Percentiles rank a stretch among this genome's conserved stretches.
Conservation (phyloP, 2,888 invertebrate genomes). For the Crocallis elinguaria region DNA sequence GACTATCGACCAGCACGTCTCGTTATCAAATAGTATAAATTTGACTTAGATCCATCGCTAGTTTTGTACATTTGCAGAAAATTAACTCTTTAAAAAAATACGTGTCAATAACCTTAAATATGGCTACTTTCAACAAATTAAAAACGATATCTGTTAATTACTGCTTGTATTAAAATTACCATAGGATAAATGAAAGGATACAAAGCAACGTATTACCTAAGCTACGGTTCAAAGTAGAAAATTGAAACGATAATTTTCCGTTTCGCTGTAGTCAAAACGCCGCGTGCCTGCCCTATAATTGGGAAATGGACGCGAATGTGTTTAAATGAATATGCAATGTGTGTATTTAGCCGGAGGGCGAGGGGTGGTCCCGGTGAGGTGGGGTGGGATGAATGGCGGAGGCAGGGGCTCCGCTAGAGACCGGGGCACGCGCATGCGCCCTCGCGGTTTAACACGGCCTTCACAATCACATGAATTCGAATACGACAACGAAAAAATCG, state of each 20-base stretch:
- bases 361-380: constrained; percentile 33
- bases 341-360: constrained; percentile 46
- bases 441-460: background rate
- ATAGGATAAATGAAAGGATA: constrained; percentile 9
- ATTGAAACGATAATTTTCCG: constrained; percentile 22
- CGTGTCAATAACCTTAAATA: too few relatives aligned
- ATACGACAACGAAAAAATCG: too few relatives aligned
- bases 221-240: constrained; percentile 14
- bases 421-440: constrained; percentile 52
- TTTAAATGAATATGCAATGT: constrained; percentile 58
- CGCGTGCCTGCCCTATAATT: constrained; percentile 35
- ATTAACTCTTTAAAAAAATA: too few relatives aligned
- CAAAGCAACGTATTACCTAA: constrained; percentile 14
- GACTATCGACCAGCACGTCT: too few relatives aligned
- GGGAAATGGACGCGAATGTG: constrained; percentile 47
- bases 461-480: background rate
- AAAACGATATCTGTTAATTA: too few relatives aligned
- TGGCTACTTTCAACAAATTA: too few relatives aligned
- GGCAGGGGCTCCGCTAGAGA: constrained; percentile 31
- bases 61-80: too few relatives aligned
- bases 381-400: constrained; percentile 55
- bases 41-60: too few relatives aligned
- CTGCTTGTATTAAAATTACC: too few relatives aligned
- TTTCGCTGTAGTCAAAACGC: constrained; percentile 22
- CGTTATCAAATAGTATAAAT: too few relatives aligned